Evolutionary conservation across 1,140 invertebrate species (phyloP).

Genomic region (Scaptomyza hsui): DNA sequence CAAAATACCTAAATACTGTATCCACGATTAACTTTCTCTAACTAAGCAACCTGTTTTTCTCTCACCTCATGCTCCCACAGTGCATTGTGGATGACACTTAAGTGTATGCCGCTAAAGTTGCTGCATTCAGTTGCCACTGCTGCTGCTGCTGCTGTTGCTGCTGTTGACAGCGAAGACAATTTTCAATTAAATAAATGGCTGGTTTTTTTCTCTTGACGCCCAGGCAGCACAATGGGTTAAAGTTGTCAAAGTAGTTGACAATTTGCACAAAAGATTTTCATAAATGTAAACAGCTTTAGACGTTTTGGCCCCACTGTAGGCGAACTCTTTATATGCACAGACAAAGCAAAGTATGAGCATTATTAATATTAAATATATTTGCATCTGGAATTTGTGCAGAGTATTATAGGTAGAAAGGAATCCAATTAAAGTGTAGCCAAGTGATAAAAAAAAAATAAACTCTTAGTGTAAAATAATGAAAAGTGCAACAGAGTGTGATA

Average conservation of each 20-base stretch:
- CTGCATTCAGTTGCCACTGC: constrained; percentile 23
- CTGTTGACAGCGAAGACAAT: constrained; percentile 74
- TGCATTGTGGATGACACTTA: constrained; percentile 35
- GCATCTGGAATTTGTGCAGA: constrained; percentile 30
- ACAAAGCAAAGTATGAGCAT: constrained; percentile 13
- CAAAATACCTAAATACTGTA: no score
- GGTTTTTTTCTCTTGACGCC: constrained; percentile 51
- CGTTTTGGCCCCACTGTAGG: background rate
- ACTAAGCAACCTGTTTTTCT: background rate
- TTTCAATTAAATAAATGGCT: constrained; percentile 79
- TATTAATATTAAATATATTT: constrained; percentile 56
- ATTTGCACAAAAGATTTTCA: background rate
- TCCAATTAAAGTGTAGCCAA: constrained; percentile 11
- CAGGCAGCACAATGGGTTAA: constrained; percentile 58
- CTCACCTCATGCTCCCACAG: background rate
- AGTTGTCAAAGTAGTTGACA: constrained; percentile 5
- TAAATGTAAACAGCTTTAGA: background rate
- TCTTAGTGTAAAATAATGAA: background rate
- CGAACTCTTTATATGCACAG: background rate
- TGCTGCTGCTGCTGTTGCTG: constrained; percentile 38
- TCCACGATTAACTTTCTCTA: no score
- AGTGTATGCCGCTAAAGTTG: constrained; percentile 43
- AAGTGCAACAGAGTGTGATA: background rate
- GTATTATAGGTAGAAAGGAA: constrained; percentile 2
- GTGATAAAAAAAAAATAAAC: background rate